Evolutionary conservation across 2,797 vertebrate genomes (phyloP).

Genomic region (Sternotherus odoratus): DNA sequence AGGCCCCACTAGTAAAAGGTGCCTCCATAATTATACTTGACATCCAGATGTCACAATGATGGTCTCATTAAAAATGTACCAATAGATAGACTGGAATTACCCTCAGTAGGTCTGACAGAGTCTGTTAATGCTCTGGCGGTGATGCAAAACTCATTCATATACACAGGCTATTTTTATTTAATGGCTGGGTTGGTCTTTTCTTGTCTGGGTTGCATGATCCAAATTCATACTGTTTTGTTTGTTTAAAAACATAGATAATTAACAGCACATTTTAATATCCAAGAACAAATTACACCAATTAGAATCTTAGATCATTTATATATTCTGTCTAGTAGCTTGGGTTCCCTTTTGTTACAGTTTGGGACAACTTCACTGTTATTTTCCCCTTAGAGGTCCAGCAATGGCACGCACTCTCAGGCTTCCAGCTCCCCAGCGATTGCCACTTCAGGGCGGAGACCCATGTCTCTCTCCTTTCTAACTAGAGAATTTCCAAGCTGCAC

Average conservation of each 20-base stretch:
- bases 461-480: background rate
- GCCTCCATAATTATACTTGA: background rate
- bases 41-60: background rate
- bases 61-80: slow-evolving; percentile 25
- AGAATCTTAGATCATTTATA: background rate
- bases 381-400: background rate
- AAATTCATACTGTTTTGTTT: background rate
- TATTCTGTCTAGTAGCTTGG: background rate
- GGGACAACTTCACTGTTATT: background rate
- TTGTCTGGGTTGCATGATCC: background rate
- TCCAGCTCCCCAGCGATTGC: background rate
- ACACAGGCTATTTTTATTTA: slow-evolving; percentile 44
- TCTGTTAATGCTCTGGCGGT: background rate
- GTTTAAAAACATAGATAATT: background rate
- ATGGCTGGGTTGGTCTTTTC: slow-evolving; percentile 48
- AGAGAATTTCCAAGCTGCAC: background rate
- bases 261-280: background rate
- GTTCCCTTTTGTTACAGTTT: background rate
- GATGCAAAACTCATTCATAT: slow-evolving; percentile 27
- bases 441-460: background rate
- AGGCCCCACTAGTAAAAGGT: no score
- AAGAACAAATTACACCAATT: background rate
- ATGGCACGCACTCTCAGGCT: background rate
- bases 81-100: slow-evolving; percentile 32
- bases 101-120: background rate